These are phyloP conservation scores for Calliphora vomitoria DNA, from an alignment of 2,888 invertebrate genomes.

Conservation along the genomic window DNA sequence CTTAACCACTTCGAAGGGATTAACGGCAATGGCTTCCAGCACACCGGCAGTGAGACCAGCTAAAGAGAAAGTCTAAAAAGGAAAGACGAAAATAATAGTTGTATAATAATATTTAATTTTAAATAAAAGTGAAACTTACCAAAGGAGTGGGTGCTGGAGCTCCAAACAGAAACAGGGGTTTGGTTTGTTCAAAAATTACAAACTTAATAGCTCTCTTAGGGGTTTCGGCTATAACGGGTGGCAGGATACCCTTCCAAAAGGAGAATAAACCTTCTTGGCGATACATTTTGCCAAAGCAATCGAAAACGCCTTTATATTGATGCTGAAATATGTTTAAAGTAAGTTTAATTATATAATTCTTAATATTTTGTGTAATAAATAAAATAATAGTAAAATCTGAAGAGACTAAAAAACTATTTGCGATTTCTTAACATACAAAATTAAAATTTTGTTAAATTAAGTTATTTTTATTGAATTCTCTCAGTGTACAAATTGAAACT, in stretches of 20 bases:
- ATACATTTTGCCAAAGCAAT: conserved; percentile 96
- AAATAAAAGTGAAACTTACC: conserved; percentile 85
- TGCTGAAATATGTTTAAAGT: conserved; percentile 76
- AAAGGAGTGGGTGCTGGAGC: conserved; percentile 90
- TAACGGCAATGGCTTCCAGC: conserved; percentile 96
- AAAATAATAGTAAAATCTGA: too few species aligned
- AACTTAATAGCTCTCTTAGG: conserved; percentile 98
- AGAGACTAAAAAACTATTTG: too few species aligned
- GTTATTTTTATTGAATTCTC: not conserved
- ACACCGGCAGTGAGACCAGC: conserved; percentile 95
- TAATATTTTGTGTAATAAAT: too few species aligned
- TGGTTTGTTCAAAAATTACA: conserved; percentile 96
- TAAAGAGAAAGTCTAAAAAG: conserved; percentile 91
- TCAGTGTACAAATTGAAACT: conserved; percentile 30
- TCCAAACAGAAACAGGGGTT: conserved; percentile 93
- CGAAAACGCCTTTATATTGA: conserved; percentile 91
- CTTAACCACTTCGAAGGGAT: conserved; percentile 98
- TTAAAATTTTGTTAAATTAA: too few species aligned
- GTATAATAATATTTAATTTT: too few species aligned
- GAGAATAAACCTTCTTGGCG: conserved; percentile 92
- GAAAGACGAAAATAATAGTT: not conserved
- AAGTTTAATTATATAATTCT: not conserved
- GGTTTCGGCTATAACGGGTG: conserved; percentile 96
- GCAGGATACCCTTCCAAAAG: conserved; percentile 97
- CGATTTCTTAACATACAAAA: too few species aligned